These are phyloP conservation scores for Buathra laborator DNA, from an alignment of 2,888 invertebrate genomes.

Conservation along the genomic window DNA sequence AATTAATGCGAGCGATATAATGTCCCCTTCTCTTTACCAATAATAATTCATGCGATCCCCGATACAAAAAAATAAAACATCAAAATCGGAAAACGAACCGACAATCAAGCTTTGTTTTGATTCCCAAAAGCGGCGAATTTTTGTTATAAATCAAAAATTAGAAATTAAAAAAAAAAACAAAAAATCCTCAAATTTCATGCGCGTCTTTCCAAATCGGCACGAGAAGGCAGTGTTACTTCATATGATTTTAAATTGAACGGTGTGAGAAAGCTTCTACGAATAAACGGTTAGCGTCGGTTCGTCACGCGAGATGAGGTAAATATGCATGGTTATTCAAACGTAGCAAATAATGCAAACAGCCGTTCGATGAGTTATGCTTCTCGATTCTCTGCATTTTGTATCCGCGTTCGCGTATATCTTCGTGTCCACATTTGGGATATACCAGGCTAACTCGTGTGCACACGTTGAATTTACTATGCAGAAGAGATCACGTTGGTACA, in stretches of 20 bases:
- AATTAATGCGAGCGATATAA: slow-evolving; percentile 80
- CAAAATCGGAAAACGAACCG: slow-evolving; percentile 56
- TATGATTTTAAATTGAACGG: slow-evolving; percentile 6
- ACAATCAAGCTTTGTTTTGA: slow-evolving; percentile 69
- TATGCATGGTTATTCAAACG: slow-evolving; percentile 81
- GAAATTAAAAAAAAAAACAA: no score
- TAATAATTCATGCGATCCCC: slow-evolving; percentile 74
- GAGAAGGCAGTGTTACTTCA: background rate
- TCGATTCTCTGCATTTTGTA: slow-evolving; percentile 68
- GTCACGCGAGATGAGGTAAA: slow-evolving; percentile 82
- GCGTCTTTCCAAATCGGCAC: background rate
- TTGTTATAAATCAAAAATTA: background rate
- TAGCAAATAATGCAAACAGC: slow-evolving; percentile 83
- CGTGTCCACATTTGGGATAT: slow-evolving; percentile 78
- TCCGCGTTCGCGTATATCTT: slow-evolving; percentile 54
- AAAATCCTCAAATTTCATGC: background rate
- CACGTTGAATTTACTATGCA: slow-evolving; percentile 82
- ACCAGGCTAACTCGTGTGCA: slow-evolving; percentile 55
- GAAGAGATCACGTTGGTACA: slow-evolving; percentile 15
- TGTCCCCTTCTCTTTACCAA: slow-evolving; percentile 75
- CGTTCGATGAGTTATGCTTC: slow-evolving; percentile 82
- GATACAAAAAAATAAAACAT: slow-evolving; percentile 62
- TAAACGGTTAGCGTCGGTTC: slow-evolving; percentile 74
- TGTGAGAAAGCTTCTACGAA: slow-evolving; percentile 72
- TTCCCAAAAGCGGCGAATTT: background rate